Conservation (phyloP, 2,113 vertebrate species). For the Falcunculus frontatus region DNA sequence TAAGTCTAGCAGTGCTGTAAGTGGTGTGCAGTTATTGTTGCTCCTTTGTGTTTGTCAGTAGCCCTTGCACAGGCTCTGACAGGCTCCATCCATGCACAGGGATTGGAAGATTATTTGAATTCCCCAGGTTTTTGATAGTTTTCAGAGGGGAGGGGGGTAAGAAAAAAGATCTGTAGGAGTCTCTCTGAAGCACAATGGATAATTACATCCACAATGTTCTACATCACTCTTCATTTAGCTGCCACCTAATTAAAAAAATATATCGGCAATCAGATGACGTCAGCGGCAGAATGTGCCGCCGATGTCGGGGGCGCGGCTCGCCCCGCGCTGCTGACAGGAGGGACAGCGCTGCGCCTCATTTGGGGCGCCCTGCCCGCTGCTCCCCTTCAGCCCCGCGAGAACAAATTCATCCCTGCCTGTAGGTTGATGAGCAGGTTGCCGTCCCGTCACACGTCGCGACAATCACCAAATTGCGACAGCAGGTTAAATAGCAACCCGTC, state of each 20-base stretch:
- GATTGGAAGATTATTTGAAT: not conserved
- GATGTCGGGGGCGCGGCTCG: not conserved
- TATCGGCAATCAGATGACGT: not conserved
- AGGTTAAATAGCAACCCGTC: not conserved
- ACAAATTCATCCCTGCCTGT: not conserved
- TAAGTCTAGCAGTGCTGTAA: slow-evolving; percentile 36
- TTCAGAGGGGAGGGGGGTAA: not conserved
- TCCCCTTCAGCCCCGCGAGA: not conserved
- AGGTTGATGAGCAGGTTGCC: not conserved
- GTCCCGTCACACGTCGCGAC: not conserved
- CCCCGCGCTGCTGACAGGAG: not conserved
- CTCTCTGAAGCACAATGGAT: slow-evolving; percentile 10
- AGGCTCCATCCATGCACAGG: not conserved
- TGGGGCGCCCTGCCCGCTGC: not conserved
- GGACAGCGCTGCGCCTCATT: rapidly evolving
- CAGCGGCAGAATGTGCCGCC: not conserved
- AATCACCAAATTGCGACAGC: not conserved
- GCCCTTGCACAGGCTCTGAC: slow-evolving; percentile 28
- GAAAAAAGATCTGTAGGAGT: not conserved
- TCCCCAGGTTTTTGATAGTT: slow-evolving; percentile 13
- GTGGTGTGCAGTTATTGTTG: slow-evolving; percentile 57
- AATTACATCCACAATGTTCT: not conserved
- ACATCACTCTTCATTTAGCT: slow-evolving; percentile 35
- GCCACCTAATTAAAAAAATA: slow-evolving; percentile 42
- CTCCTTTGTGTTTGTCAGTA: slow-evolving; percentile 63